These are phyloP conservation scores for Phrixothrix hirtus DNA, from an alignment of 2,888 invertebrate genomes.

Conservation along the genomic window DNA sequence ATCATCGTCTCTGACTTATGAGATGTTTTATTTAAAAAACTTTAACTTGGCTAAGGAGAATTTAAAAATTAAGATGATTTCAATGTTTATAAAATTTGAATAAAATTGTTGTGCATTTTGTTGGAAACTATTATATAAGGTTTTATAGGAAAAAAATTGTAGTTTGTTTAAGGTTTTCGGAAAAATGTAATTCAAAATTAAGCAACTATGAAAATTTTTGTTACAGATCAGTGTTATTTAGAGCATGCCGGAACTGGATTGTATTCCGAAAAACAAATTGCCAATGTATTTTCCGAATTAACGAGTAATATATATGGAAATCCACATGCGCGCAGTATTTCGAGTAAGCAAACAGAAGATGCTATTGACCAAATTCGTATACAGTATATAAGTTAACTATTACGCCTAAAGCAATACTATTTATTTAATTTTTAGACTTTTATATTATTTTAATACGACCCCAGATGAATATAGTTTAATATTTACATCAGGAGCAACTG, in stretches of 20 bases:
- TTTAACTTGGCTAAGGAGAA: too few species aligned
- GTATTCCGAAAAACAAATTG: conserved; percentile 76
- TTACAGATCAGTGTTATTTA: conserved; percentile 74
- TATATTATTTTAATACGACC: conserved; percentile 83
- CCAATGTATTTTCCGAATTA: conserved; percentile 67
- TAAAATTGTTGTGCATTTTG: too few species aligned
- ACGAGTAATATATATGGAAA: conserved; percentile 80
- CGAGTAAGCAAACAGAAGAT: conserved; percentile 80
- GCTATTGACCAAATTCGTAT: conserved; percentile 81
- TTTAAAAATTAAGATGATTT: too few species aligned
- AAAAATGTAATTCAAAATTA: not conserved
- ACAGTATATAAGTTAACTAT: conserved; percentile 57
- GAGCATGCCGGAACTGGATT: conserved; percentile 89
- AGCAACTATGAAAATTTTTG: not conserved
- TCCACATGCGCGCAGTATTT: conserved; percentile 78
- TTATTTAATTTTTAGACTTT: conserved; percentile 61
- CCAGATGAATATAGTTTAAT: conserved; percentile 81
- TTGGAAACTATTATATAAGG: too few species aligned
- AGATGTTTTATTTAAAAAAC: too few species aligned
- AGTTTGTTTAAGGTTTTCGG: not conserved
- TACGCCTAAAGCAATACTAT: not conserved
- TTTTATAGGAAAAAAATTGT: conserved; percentile 3
- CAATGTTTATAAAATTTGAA: too few species aligned
- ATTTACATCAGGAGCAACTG: conserved; percentile 95
- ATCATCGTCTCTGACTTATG: too few species aligned